Percentiles rank a stretch among this genome's conserved stretches.
Conservation (phyloP, 2,888 invertebrate species). For the Crioceris asparagi region DNA sequence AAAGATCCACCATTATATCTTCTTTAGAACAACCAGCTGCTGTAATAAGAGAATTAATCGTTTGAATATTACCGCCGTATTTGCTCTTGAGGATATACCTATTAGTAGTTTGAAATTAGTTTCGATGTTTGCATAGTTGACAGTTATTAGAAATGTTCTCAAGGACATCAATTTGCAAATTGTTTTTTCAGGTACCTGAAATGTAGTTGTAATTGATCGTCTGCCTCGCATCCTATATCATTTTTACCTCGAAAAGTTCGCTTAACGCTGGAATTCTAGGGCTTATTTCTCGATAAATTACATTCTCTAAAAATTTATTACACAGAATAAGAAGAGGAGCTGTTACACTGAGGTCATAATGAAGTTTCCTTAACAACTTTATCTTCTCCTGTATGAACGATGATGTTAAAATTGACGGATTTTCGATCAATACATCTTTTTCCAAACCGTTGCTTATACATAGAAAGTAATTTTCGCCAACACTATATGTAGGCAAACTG, state of each 20-base stretch:
- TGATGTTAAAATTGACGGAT: conserved; percentile 27
- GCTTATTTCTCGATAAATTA: conserved; percentile 16
- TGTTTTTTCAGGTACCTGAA: conserved; percentile 24
- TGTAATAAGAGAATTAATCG: conserved; percentile 20
- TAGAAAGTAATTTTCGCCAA: conserved; percentile 24
- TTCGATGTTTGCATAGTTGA: conserved; percentile 13
- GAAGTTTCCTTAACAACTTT: conserved; percentile 21
- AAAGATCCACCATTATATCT: conserved; percentile 36
- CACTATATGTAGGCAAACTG: conserved; percentile 10
- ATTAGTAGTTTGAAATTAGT: conserved; percentile 10
- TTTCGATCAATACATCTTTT: conserved; percentile 20
- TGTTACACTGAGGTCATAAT: conserved; percentile 24
- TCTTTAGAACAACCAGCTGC: conserved; percentile 30
- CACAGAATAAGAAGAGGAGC: conserved; percentile 23
- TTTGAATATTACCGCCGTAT: conserved; percentile 7
- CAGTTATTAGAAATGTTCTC: conserved; percentile 16
- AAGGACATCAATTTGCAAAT: conserved; percentile 18
- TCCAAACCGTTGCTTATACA: conserved; percentile 22
- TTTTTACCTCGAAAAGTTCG: conserved; percentile 23
- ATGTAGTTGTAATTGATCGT: conserved; percentile 7
- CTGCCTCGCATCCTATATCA: no score
- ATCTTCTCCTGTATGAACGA: conserved; percentile 22
- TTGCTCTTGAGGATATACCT: conserved; percentile 8
- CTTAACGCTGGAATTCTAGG: no score
- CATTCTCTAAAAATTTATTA: conserved; percentile 13